Conservation (phyloP, 1,140 invertebrate genomes). For the Cardiocondyla obscurior region DNA sequence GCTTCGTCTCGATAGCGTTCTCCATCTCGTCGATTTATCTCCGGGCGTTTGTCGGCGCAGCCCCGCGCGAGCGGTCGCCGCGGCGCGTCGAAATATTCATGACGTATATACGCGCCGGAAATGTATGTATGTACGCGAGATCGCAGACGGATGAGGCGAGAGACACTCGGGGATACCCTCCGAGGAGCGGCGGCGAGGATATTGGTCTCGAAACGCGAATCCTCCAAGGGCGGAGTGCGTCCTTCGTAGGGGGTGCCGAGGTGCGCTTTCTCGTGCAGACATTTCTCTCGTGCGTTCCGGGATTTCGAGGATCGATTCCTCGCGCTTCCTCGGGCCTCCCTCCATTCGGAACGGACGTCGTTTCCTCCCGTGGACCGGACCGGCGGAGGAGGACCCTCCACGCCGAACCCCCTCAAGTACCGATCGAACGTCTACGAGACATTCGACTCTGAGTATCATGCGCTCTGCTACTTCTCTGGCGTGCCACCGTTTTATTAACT, state of each 20-base stretch:
- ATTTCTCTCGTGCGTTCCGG: slow-evolving; percentile 57
- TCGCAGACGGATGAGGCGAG: slow-evolving; percentile 41
- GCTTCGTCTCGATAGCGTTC: slow-evolving; percentile 12
- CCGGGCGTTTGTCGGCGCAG: slow-evolving; percentile 21
- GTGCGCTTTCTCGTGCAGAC: slow-evolving; percentile 65
- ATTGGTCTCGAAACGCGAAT: slow-evolving; percentile 53
- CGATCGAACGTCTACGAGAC: slow-evolving; percentile 35
- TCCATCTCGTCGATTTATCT: slow-evolving; percentile 41
- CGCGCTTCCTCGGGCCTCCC: slow-evolving; percentile 12
- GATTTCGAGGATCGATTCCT: slow-evolving; percentile 56
- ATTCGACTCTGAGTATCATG: slow-evolving; percentile 38
- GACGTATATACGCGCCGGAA: neutral
- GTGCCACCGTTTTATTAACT: slow-evolving; percentile 32
- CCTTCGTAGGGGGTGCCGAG: slow-evolving; percentile 59
- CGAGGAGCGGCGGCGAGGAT: slow-evolving; percentile 30
- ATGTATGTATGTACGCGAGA: neutral
- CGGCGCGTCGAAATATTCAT: slow-evolving; percentile 43
- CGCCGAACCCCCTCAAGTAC: slow-evolving; percentile 26
- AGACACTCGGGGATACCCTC: slow-evolving; percentile 13
- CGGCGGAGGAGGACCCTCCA: slow-evolving; percentile 5
- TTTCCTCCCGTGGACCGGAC: slow-evolving; percentile 3
- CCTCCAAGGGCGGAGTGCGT: slow-evolving; percentile 56
- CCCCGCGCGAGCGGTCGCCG: neutral
- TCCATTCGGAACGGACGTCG: slow-evolving; percentile 11
- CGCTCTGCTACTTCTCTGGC: neutral